A percentile compares a stretch with the other conserved stretches of the same genome.
These are phyloP conservation scores for Apomyelois bistriatella DNA, from an alignment of 2,888 invertebrate genomes.

Conservation along the genomic window DNA sequence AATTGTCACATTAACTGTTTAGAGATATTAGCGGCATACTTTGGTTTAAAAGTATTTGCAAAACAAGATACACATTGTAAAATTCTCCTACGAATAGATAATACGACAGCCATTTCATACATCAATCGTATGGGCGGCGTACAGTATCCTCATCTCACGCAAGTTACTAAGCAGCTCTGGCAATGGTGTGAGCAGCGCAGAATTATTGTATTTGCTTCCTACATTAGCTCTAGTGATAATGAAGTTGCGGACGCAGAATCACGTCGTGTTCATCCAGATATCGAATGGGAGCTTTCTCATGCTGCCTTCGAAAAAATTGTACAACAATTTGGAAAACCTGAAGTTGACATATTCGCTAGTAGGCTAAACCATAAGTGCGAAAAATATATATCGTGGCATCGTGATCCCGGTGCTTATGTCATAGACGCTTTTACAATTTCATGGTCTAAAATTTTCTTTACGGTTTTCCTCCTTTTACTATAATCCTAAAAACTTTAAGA, in stretches of 20 bases:
- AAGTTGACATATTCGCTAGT: conserved; percentile 14
- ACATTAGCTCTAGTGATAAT: conserved; percentile 17
- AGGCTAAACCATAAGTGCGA: conserved; percentile 12
- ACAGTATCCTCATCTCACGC: conserved; percentile 8
- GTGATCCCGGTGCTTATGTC: background rate
- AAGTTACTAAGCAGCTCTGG: conserved; percentile 16
- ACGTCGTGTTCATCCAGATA: background rate
- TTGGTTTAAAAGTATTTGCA: background rate
- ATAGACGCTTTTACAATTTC: background rate
- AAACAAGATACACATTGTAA: background rate
- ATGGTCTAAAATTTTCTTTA: background rate
- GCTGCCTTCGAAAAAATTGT: conserved; percentile 6
- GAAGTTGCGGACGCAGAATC: conserved; percentile 16
- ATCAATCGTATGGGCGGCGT: background rate
- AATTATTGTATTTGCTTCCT: conserved; percentile 15
- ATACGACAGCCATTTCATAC: background rate
- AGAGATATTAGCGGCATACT: background rate
- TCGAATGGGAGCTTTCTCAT: background rate
- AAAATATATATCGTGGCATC: background rate
- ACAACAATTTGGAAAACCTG: background rate
- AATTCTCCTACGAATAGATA: background rate
- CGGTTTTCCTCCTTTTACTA: background rate
- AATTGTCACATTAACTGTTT: background rate
- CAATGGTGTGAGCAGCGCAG: conserved; percentile 19
- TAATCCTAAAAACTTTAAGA: background rate